Evolutionary conservation across 2,888 invertebrate genomes (phyloP).

Genomic region (Antheraea assamensis): DNA sequence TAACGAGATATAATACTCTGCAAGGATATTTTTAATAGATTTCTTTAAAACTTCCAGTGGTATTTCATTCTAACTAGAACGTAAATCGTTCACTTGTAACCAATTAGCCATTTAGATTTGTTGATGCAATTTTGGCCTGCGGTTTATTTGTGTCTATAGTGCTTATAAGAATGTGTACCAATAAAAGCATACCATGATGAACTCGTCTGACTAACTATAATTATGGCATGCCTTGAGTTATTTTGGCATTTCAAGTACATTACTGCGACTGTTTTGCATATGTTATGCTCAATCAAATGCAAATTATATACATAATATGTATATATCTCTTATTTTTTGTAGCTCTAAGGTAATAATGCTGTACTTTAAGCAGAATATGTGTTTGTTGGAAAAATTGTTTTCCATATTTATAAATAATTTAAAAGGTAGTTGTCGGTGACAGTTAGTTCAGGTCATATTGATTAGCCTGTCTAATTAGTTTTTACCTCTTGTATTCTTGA

Average conservation of each 20-base stretch:
- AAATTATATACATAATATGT: conserved; percentile 9
- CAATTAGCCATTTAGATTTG: not conserved
- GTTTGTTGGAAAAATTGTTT: not conserved
- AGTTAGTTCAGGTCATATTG: too few relatives aligned
- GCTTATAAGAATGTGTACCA: conserved; percentile 18
- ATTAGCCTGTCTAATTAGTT: too few relatives aligned
- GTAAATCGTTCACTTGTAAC: not conserved
- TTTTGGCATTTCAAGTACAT: conserved; percentile 26
- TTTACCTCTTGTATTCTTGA: too few relatives aligned
- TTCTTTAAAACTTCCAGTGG: not conserved
- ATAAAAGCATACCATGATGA: conserved; percentile 15
- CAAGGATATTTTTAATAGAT: not conserved
- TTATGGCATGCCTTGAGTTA: conserved; percentile 26
- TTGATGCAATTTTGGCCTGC: not conserved
- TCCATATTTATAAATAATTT: not conserved
- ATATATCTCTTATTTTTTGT: conserved; percentile 6
- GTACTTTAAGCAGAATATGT: not conserved
- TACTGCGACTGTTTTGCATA: not conserved
- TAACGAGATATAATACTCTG: not conserved
- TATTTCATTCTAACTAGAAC: not conserved
- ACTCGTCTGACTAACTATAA: conserved; percentile 26
- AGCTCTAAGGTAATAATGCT: not conserved
- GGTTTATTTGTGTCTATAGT: conserved; percentile 20
- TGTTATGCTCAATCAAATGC: not conserved
- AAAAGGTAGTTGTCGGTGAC: too few relatives aligned